A percentile compares a stretch with the other conserved stretches of the same genome.
Conservation (phyloP, 2,888 invertebrate species). For the Venusia cambrica region DNA sequence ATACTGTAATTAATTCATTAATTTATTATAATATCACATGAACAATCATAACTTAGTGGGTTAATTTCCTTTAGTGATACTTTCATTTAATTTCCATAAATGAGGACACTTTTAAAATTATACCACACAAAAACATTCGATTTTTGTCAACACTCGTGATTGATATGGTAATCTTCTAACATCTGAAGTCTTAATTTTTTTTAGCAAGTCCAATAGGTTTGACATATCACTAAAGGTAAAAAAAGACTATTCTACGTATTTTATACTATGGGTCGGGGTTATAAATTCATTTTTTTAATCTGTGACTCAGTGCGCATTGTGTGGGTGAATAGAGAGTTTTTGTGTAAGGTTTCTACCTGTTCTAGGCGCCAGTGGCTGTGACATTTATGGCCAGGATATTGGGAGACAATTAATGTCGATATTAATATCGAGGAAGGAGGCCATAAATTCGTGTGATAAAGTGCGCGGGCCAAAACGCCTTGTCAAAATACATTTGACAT, state of each 20-base stretch:
- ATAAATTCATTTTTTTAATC: constrained; percentile 72
- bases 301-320: constrained; percentile 63
- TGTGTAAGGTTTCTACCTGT: constrained; percentile 66
- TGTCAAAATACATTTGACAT: constrained; percentile 64
- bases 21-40: no score
- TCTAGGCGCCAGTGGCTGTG: constrained; percentile 77
- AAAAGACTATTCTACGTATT: constrained; percentile 73
- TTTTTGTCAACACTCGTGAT: no score
- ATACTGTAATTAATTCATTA: no score
- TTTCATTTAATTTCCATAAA: no score
- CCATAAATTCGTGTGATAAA: constrained; percentile 67
- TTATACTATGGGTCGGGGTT: constrained; percentile 71
- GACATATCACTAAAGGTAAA: constrained; percentile 80
- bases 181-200: constrained; percentile 64
- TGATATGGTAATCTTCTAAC: no score
- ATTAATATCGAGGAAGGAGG: constrained; percentile 73
- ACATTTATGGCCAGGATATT: constrained; percentile 78
- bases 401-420: constrained; percentile 77
- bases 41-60: no score
- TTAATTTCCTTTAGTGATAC: no score
- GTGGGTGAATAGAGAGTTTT: constrained; percentile 59
- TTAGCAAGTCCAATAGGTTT: constrained; percentile 70
- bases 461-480: constrained; percentile 47
- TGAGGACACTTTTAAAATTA: no score
- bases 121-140: no score